Conservation (phyloP, 2,888 invertebrate species). For the Meta bourneti region DNA sequence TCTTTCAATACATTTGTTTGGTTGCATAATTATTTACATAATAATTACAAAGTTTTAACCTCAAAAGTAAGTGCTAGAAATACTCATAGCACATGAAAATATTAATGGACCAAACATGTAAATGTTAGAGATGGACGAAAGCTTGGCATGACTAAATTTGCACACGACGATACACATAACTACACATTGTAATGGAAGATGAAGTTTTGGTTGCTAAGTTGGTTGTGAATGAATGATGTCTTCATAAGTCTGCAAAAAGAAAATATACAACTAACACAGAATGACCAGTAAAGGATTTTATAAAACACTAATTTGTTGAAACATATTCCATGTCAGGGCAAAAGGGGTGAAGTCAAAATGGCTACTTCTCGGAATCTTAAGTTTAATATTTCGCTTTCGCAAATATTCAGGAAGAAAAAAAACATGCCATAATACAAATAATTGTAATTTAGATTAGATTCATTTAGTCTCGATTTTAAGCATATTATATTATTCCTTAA, state of each 20-base stretch:
- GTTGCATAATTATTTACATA: slow-evolving; percentile 6
- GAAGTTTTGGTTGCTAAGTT: slow-evolving; percentile 74
- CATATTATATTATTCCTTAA: too few relatives aligned
- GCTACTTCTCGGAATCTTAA: too few relatives aligned
- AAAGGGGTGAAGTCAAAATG: too few relatives aligned
- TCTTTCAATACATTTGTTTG: not conserved
- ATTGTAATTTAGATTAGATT: too few relatives aligned
- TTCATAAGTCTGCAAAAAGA: slow-evolving; percentile 38
- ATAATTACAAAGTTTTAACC: slow-evolving; percentile 1
- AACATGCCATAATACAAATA: too few relatives aligned
- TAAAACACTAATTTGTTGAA: not conserved
- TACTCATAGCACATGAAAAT: slow-evolving; percentile 10
- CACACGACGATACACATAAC: slow-evolving; percentile 37
- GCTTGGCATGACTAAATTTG: slow-evolving; percentile 57
- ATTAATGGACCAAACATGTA: slow-evolving; percentile 5
- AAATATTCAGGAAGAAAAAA: too few relatives aligned
- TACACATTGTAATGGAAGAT: slow-evolving; percentile 68
- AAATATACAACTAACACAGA: not conserved
- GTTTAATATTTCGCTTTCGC: too few relatives aligned
- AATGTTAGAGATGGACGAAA: slow-evolving; percentile 66
- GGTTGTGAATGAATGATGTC: slow-evolving; percentile 62
- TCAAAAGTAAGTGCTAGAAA: not conserved
- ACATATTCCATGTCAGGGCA: too few relatives aligned
- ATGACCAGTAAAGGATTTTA: not conserved
- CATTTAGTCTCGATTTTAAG: too few relatives aligned